These are phyloP conservation scores for Sparus aurata DNA, from an alignment of 2,797 vertebrate species.

Conservation along the genomic window DNA sequence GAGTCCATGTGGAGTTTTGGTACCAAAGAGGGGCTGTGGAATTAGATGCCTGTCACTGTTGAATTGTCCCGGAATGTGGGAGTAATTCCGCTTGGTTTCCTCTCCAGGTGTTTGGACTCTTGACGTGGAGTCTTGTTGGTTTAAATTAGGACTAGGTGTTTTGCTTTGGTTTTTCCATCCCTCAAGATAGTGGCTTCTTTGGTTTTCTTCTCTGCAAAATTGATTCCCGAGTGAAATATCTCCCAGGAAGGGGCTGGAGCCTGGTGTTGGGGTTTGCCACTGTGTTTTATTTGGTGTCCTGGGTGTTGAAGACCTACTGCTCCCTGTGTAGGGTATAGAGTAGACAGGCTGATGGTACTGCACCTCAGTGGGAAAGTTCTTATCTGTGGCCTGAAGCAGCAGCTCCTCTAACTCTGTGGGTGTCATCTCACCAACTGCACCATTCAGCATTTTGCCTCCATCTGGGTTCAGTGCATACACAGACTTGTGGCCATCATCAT, in stretches of 20 bases:
- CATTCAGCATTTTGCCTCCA: conserved; percentile 64
- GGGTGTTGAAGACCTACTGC: conserved; percentile 84
- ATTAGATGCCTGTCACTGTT: neutral
- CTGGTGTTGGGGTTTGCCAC: conserved; percentile 67
- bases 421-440: conserved; percentile 85
- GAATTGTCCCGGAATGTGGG: conserved; percentile 45
- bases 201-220: conserved; percentile 19
- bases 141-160: conserved; percentile 60
- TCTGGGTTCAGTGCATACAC: conserved; percentile 88
- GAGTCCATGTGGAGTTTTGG: conserved; percentile 28
- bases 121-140: conserved; percentile 26
- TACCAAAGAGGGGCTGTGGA: conserved; percentile 15
- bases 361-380: conserved; percentile 86
- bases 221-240: conserved; percentile 7
- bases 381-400: conserved; percentile 90
- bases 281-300: conserved; percentile 64
- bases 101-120: conserved; percentile 23
- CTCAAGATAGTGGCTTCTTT: conserved; percentile 1
- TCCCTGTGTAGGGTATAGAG: conserved; percentile 84
- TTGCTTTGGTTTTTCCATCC: conserved; percentile 31
- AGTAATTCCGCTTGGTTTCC: conserved; percentile 10
- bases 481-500: conserved; percentile 92
- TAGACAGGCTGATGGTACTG: conserved; percentile 94
- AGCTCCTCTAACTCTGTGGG: conserved; percentile 92
- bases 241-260: conserved; percentile 56